Conservation (phyloP, 2,797 vertebrate species). For the Poeciliopsis presidionis region DNA sequence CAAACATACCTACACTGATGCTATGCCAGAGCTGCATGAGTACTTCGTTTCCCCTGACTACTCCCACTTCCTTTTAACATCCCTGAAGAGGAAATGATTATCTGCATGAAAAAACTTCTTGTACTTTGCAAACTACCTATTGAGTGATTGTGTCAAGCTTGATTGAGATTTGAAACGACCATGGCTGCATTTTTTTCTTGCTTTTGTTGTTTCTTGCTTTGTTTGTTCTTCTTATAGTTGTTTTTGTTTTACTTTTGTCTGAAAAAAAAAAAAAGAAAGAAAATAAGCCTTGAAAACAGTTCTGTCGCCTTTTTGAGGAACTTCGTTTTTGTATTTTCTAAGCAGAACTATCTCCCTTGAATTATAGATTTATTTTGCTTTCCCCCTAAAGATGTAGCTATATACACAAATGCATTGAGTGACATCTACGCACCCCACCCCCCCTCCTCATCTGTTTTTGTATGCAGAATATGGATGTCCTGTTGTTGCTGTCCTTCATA, state of each 20-base stretch:
- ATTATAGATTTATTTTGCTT: slow-evolving; percentile 80
- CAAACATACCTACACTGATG: slow-evolving; percentile 88
- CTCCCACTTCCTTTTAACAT: slow-evolving; percentile 82
- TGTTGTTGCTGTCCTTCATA: slow-evolving; percentile 90
- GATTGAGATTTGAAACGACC: slow-evolving; percentile 94
- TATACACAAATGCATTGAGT: slow-evolving; percentile 84
- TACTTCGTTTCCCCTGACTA: slow-evolving; percentile 86
- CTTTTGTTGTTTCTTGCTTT: slow-evolving; percentile 91
- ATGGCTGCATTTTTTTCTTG: slow-evolving; percentile 95
- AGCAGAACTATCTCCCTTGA: slow-evolving; percentile 81
- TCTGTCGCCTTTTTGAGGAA: slow-evolving; percentile 82
- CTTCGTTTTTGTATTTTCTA: slow-evolving; percentile 86
- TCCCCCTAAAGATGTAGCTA: slow-evolving; percentile 84
- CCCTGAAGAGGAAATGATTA: slow-evolving; percentile 84
- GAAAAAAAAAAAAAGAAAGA: slow-evolving; percentile 69
- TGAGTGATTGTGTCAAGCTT: slow-evolving; percentile 95
- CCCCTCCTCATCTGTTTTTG: slow-evolving; percentile 82
- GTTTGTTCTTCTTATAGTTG: slow-evolving; percentile 83
- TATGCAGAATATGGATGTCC: slow-evolving; percentile 86
- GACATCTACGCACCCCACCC: slow-evolving; percentile 79
- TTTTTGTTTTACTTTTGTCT: slow-evolving; percentile 84
- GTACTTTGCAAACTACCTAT: slow-evolving; percentile 97
- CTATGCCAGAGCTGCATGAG: slow-evolving; percentile 96
- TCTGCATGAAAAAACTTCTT: slow-evolving; percentile 95
- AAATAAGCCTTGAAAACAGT: slow-evolving; percentile 81